Percentiles rank a stretch among this genome's conserved stretches.
Evolutionary conservation across 2,113 vertebrate genomes (phyloP).

Genomic region (Crocuta crocuta): DNA sequence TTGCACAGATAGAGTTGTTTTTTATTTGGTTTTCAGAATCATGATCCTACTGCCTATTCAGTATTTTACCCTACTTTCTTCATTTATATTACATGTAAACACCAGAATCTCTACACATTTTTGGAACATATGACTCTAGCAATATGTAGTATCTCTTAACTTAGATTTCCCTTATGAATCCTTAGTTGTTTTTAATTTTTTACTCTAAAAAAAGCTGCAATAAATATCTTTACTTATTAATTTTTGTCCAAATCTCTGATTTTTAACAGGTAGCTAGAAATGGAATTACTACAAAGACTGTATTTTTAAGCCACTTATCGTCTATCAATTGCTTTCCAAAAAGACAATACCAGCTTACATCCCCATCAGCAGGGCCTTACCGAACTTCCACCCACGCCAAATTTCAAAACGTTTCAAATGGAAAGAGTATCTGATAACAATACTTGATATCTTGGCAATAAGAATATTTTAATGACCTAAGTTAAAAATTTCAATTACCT

Average conservation of each 20-base stretch:
- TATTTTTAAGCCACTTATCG: background rate
- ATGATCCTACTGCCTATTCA: background rate
- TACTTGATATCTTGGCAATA: background rate
- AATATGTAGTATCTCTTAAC: background rate
- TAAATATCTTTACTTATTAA: background rate
- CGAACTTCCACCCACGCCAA: background rate
- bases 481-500: background rate
- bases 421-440: background rate
- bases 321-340: background rate
- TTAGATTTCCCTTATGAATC: background rate
- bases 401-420: background rate
- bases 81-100: conserved; percentile 4
- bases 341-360: background rate
- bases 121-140: background rate
- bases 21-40: background rate
- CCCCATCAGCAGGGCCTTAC: background rate
- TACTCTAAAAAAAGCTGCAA: background rate
- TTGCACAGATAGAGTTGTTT: background rate
- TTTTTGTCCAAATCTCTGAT: background rate
- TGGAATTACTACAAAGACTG: background rate
- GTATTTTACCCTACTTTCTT: background rate
- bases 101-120: background rate
- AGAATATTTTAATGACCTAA: background rate
- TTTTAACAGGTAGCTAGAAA: background rate
- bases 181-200: conserved; percentile 21